These are phyloP conservation scores for Hetaerina americana DNA, from an alignment of 1,140 invertebrate genomes.

Conservation along the genomic window DNA sequence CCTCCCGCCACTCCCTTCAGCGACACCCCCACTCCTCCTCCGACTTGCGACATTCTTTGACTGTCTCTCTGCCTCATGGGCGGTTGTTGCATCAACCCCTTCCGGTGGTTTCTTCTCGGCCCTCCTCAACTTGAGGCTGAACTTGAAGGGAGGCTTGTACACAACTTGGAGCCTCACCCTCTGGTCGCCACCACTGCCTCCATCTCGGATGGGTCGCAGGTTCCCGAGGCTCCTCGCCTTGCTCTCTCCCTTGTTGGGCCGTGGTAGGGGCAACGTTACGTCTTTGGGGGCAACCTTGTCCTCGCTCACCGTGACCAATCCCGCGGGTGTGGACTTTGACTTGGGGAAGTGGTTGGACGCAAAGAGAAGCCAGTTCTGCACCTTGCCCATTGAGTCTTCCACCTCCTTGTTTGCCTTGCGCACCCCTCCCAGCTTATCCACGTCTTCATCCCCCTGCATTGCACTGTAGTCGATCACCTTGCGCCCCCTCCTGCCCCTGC, in stretches of 20 bases:
- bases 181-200: conserved; percentile 36
- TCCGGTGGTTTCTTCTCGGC: conserved; percentile 4
- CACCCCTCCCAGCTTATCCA: conserved; percentile 21
- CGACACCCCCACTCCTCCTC: not conserved
- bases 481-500: conserved; percentile 40
- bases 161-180: conserved; percentile 65
- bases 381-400: conserved; percentile 62
- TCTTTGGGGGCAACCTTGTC: conserved; percentile 23
- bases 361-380: conserved; percentile 62
- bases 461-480: conserved; percentile 65
- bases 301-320: conserved; percentile 12
- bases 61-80: not conserved
- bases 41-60: not conserved
- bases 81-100: not conserved
- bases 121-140: conserved; percentile 57
- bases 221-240: conserved; percentile 29
- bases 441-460: conserved; percentile 29
- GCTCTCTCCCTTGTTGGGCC: conserved; percentile 26
- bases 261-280: conserved; percentile 27
- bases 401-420: conserved; percentile 22
- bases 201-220: conserved; percentile 25
- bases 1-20: not conserved
- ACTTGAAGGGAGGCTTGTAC: conserved; percentile 73
- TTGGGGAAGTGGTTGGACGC: conserved; percentile 8
- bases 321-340: conserved; percentile 14